phyloP scores from a whole-genome alignment of 2,113 vertebrate genomes.

The Plecotus auritus region DNA sequence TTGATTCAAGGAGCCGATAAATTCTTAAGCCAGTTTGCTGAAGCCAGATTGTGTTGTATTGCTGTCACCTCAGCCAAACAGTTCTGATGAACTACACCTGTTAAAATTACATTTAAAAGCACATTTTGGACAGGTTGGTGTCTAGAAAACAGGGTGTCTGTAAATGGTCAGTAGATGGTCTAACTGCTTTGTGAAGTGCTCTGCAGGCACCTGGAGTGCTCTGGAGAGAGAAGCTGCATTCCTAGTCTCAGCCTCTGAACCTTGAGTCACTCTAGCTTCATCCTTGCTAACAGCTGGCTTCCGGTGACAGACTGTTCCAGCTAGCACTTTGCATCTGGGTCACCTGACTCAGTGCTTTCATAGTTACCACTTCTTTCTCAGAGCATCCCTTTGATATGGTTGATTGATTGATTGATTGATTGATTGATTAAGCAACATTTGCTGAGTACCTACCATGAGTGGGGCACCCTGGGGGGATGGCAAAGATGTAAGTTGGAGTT shows the following conservation, averaged over 20 bases:
- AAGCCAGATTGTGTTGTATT: not conserved
- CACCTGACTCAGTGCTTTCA: not conserved
- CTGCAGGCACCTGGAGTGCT: too few relatives aligned
- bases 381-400: not conserved
- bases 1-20: not conserved
- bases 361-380: not conserved
- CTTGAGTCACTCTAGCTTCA: fast-evolving
- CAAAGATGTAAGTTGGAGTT: not conserved
- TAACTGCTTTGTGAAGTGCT: fast-evolving
- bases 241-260: too few relatives aligned
- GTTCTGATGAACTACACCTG: not conserved
- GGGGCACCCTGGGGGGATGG: fast-evolving
- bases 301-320: not conserved
- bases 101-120: not conserved
- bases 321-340: not conserved
- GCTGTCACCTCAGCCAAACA: not conserved
- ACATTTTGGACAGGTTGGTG: not conserved
- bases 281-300: not conserved
- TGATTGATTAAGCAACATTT: not conserved
- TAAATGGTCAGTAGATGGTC: not conserved
- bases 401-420: not conserved
- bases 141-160: not conserved
- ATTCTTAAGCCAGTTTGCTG: not conserved
- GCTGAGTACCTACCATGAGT: fast-evolving
- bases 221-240: not conserved